Evolutionary conservation across 2,797 vertebrate genomes (phyloP), one percentile per base, ranked within the genome.

Genomic region (Trachurus trachurus): DNA sequence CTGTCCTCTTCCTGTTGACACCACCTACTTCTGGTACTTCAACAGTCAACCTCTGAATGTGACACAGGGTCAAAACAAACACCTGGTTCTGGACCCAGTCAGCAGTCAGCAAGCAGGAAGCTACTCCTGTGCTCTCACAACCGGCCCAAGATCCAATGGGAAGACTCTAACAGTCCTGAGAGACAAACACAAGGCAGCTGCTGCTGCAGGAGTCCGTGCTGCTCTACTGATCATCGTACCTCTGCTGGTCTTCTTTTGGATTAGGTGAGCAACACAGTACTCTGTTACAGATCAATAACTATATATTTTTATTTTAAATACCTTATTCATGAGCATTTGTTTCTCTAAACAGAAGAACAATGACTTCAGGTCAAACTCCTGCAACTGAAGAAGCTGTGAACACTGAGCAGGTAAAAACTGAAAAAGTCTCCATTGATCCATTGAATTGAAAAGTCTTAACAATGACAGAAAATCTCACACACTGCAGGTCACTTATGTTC

Each of bases 1-100:
- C 71, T 88, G 88, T 60, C 80, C 84, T 54, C 78, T 82, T 47
- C 2, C 63, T 47, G 40, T 45, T 64, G 44, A 75, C 76, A 69
- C 66, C 34, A 78, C 11, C 52, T 84, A 84, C 76, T 57, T 21
- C 3, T 87, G 85, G 85, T 61, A 3, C 62, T 5, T 79, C 3
- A 76, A 80, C 62, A 9, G 37, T 31, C 61, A 0, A 40, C 34
- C 15, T 71, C 21, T 84, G 81, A 54, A 10, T 6, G 37, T 1
- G 49, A 31, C 8, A 31, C 3, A 44, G 58, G 15, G 2, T 6
- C 40, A 60, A 11, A 64, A 26, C 76, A 87, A 80, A 49, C 50
- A 45, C 16, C 60, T 80, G 56, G 10, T 78, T 53, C 54, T 87
- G 2, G 70, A 75, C 11, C 22, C 71, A 58, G 71, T 81, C 58